Base-by-base conservation (phyloP, 2,797 vertebrate species). In the Halcyon leucocephala region DNA sequence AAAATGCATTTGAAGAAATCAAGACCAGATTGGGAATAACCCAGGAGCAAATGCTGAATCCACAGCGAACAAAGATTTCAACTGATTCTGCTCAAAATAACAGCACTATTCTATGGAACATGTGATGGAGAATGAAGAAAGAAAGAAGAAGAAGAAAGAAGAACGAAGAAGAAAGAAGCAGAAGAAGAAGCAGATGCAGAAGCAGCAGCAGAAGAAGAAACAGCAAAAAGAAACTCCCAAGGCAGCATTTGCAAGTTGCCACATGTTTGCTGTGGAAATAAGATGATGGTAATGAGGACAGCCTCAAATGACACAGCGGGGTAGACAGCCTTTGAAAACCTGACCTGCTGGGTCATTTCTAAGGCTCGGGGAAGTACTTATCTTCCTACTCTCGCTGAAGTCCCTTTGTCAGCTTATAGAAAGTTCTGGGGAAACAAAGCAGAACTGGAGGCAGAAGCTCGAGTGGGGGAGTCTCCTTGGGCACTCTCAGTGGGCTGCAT, bases 31-130 rank as follows among this genome's bases (percentile, higher is more conserved):
- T 1, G 17, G 80, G 42, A 90, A 44, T 19, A 70, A 39, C 14
- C 42, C 41, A 22, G 71, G 46, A 70, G n/a, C 21, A 42, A 71
- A 29, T 1, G 28, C n/a, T n/a, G n/a, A n/a, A n/a, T n/a, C n/a
- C 9, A 2, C 5, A 35, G 29, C 2, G 37, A 33, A 24, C 7
- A n/a, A 35, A 28, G 49, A 70, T 26, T 55, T 33, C 24, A 24
- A 10, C 5, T 8, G 8, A 11, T 24, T 71, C 66, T 89, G 82
- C 24, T 71, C 61, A 10, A 29, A 39, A 9, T 8, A 24, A 15
- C 0, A 2, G 19, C 17, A 4, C 16, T 25, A 14, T 15, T 10
- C 55, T 19, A 3, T 0, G 5, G 73, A 66, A 20, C 0, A 1
- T 5, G 29, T 4, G 52, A 9, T 0, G 29, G 51, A 54, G 76